phyloP scores from a whole-genome alignment of 2,113 vertebrate genomes.

The Balaenoptera acutorostrata region DNA sequence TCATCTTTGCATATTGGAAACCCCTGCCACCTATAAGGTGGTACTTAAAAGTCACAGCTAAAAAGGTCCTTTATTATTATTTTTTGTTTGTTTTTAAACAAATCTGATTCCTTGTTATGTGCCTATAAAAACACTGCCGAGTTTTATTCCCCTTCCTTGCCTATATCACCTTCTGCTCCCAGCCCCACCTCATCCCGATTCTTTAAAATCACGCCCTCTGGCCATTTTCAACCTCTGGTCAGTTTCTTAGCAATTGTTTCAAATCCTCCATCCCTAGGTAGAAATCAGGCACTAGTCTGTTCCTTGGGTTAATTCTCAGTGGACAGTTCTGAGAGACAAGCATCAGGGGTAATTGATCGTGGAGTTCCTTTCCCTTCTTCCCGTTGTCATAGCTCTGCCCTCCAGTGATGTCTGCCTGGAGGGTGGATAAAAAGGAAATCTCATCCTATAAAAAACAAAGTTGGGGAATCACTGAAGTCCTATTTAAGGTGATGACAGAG shows the following conservation, averaged over 20 bases:
- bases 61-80: conserved; percentile 70
- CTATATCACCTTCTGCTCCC: background rate
- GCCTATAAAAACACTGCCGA: conserved; percentile 17
- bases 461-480: background rate
- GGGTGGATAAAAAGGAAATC: background rate
- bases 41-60: conserved; percentile 75
- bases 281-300: background rate
- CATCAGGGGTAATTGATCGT: background rate
- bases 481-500: background rate
- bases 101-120: conserved; percentile 55
- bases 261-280: conserved; percentile 39
- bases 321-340: background rate
- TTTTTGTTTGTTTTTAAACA: conserved; percentile 2
- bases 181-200: background rate
- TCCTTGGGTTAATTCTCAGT: conserved; percentile 12
- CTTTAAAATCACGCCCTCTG: conserved; percentile 16
- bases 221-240: background rate
- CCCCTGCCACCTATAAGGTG: conserved; percentile 48
- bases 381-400: background rate
- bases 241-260: conserved; percentile 55
- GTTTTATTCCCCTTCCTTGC: background rate
- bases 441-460: background rate
- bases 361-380: background rate
- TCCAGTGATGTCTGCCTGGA: background rate
- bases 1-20: conserved; percentile 71